These are phyloP conservation scores for Chrysolina americana DNA, from an alignment of 2,888 invertebrate genomes.

Conservation along the genomic window DNA sequence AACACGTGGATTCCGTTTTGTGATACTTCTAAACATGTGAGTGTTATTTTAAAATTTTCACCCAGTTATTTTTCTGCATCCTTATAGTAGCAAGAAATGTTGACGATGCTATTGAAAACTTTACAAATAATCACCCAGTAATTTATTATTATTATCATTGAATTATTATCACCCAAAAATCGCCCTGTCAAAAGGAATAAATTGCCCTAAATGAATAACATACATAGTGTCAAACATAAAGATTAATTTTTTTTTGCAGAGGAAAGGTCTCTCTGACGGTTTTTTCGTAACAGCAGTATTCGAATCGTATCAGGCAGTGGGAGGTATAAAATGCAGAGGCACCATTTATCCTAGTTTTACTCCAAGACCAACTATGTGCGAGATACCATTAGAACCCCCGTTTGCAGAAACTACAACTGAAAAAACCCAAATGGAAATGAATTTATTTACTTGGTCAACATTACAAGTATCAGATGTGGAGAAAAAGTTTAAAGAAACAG, in stretches of 20 bases:
- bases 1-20: slow-evolving; percentile 87
- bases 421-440: slow-evolving; percentile 86
- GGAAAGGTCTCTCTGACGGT: slow-evolving; percentile 79
- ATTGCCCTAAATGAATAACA: no score
- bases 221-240: no score
- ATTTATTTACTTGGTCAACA: slow-evolving; percentile 77
- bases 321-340: slow-evolving; percentile 92
- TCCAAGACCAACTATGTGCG: slow-evolving; percentile 87
- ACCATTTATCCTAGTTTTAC: slow-evolving; percentile 88
- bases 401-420: slow-evolving; percentile 75
- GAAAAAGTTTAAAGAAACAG: slow-evolving; percentile 81
- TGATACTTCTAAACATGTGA: slow-evolving; percentile 81
- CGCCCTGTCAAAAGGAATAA: no score
- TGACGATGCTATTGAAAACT: background rate
- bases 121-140: background rate
- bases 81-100: background rate
- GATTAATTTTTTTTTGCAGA: slow-evolving; percentile 69
- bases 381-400: slow-evolving; percentile 78
- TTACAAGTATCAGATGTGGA: slow-evolving; percentile 76
- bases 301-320: slow-evolving; percentile 83
- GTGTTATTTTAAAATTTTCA: slow-evolving; percentile 55
- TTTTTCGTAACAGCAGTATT: slow-evolving; percentile 85
- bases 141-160: background rate
- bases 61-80: background rate
- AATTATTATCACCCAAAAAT: background rate